Conservation (phyloP, 2,113 vertebrate genomes). For the Pithys albifrons region DNA sequence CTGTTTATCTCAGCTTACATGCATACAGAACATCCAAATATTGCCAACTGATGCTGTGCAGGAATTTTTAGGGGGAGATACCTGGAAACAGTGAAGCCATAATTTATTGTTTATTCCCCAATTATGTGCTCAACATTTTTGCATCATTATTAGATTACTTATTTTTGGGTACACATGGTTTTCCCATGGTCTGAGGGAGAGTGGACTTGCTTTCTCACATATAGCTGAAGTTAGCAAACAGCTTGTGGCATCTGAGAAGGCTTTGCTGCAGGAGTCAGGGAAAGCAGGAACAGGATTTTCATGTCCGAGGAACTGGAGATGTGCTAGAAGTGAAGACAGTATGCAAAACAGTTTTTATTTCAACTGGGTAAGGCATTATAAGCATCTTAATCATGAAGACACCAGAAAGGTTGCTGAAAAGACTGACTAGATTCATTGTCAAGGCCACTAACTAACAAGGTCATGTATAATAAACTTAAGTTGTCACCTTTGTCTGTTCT, state of each 20-base stretch:
- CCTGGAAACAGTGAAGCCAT: not conserved
- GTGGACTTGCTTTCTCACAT: not conserved
- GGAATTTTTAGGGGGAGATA: not conserved
- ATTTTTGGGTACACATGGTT: accelerated
- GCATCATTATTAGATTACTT: not conserved
- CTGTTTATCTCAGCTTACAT: accelerated
- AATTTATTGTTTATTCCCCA: not conserved
- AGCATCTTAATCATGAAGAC: not conserved
- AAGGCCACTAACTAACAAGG: not conserved
- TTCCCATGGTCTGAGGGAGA: not conserved
- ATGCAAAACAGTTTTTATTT: not conserved
- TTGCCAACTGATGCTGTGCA: not conserved
- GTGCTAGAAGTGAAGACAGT: not conserved
- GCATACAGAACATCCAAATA: not conserved
- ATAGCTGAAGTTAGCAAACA: not conserved
- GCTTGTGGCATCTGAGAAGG: not conserved
- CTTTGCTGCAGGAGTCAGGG: not conserved
- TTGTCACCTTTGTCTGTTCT: not conserved
- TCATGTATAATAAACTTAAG: not conserved
- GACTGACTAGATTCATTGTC: not conserved
- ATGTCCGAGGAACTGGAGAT: not conserved
- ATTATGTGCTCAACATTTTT: not conserved
- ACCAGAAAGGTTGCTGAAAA: not conserved
- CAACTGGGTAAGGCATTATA: not conserved
- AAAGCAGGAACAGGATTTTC: not conserved